These are phyloP conservation scores for Saccopteryx bilineata DNA, from an alignment of 2,113 vertebrate genomes.

Conservation along the genomic window DNA sequence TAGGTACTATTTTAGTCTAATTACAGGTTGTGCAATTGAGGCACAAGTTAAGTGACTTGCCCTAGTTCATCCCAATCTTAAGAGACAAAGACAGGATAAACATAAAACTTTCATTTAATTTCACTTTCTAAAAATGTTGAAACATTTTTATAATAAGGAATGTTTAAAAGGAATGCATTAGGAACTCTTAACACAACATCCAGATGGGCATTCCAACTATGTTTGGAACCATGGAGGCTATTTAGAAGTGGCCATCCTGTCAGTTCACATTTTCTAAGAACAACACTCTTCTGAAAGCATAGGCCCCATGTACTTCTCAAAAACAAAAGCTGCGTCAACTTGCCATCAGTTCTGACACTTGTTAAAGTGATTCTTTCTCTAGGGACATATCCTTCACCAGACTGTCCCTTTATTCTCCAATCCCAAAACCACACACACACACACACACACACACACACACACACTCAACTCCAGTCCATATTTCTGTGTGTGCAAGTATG, in stretches of 20 bases:
- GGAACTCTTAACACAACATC: not conserved
- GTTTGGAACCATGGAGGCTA: not conserved
- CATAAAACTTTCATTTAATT: not conserved
- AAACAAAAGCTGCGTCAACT: not conserved
- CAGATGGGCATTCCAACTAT: not conserved
- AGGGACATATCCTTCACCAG: not conserved
- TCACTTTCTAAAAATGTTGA: slow-evolving; percentile 14
- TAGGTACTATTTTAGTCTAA: not conserved
- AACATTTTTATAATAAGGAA: not conserved
- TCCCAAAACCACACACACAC: not conserved
- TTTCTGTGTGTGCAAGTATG: not conserved
- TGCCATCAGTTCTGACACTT: not conserved
- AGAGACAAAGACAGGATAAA: not conserved
- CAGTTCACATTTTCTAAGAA: not conserved
- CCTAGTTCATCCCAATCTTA: not conserved
- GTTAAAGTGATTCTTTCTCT: not conserved
- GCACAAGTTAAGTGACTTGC: not conserved
- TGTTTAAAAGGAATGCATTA: not conserved
- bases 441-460: not conserved
- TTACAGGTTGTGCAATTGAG: not conserved
- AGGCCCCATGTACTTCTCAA: not conserved
- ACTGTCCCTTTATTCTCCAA: not conserved
- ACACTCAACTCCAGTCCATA: not conserved
- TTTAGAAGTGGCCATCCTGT: not conserved
- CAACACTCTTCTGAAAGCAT: not conserved